phyloP scores from a whole-genome alignment of 2,888 invertebrate genomes.

The Conops quadrifasciatus region DNA sequence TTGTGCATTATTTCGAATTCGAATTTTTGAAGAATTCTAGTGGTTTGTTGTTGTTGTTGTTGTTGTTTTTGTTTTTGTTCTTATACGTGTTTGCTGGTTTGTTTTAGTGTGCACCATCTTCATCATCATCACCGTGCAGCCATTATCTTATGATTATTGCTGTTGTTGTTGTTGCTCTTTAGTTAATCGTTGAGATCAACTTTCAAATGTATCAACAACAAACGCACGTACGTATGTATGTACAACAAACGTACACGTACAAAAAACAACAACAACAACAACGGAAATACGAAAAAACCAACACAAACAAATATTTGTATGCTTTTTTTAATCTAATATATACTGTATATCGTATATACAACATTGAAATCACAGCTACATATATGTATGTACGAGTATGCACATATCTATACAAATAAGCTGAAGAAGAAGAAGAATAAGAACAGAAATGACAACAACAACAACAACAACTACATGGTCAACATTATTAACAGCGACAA shows the following conservation, averaged over 20 bases:
- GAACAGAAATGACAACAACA: background rate
- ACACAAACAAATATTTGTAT: background rate
- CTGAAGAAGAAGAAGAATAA: too few relatives aligned
- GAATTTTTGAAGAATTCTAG: too few relatives aligned
- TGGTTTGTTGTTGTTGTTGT: background rate
- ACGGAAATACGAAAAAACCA: background rate
- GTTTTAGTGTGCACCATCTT: too few relatives aligned
- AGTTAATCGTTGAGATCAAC: background rate
- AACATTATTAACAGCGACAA: background rate
- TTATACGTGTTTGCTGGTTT: too few relatives aligned
- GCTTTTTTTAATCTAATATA: too few relatives aligned
- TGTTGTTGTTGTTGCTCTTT: background rate
- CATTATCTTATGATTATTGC: background rate
- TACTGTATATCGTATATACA: too few relatives aligned
- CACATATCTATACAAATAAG: slow-evolving; percentile 5
- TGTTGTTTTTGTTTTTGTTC: background rate
- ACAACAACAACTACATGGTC: background rate
- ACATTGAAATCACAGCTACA: background rate
- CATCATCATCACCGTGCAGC: too few relatives aligned
- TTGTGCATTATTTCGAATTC: too few relatives aligned
- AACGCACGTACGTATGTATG: too few relatives aligned
- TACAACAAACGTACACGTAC: background rate
- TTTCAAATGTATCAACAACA: slow-evolving; percentile 1
- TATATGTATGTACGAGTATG: too few relatives aligned
- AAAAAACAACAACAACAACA: background rate